phyloP scores from a whole-genome alignment of 2,888 invertebrate species.

The Tetragnatha montana region DNA sequence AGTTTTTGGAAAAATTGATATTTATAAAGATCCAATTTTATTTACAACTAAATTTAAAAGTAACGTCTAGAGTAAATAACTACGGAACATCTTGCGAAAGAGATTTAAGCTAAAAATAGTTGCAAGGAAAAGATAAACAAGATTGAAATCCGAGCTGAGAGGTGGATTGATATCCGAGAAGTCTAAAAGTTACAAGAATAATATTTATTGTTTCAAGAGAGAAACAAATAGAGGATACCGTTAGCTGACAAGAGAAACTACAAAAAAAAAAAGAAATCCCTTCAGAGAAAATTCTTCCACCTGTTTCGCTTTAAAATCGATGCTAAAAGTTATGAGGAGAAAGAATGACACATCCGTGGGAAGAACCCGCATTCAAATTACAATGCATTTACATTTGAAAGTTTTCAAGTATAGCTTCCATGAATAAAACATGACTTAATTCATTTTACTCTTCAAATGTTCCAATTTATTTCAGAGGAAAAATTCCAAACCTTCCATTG shows the following conservation, averaged over 20 bases:
- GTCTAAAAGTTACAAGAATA: constrained; percentile 10
- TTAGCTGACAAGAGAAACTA: not conserved
- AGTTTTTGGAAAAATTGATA: too few species aligned
- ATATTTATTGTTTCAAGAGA: constrained; percentile 25
- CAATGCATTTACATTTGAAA: constrained; percentile 50
- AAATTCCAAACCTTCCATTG: constrained; percentile 6
- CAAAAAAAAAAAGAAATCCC: constrained; percentile 3
- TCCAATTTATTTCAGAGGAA: constrained; percentile 7
- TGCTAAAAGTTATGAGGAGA: not conserved
- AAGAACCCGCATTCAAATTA: constrained; percentile 46
- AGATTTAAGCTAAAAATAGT: too few species aligned
- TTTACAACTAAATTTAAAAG: too few species aligned
- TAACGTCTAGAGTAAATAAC: too few species aligned
- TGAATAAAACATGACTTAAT: constrained; percentile 62
- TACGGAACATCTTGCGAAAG: too few species aligned
- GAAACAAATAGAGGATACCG: constrained; percentile 5
- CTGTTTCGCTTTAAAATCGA: constrained; percentile 32
- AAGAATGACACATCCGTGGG: constrained; percentile 37
- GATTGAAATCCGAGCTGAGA: not conserved
- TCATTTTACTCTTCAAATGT: constrained; percentile 49
- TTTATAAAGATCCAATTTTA: too few species aligned
- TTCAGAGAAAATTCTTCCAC: constrained; percentile 25
- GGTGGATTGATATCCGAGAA: not conserved
- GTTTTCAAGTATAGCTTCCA: constrained; percentile 27
- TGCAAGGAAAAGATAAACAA: too few species aligned